phyloP scores from a whole-genome alignment of 2,888 invertebrate genomes.

The Prosopocoilus inquinatus region DNA sequence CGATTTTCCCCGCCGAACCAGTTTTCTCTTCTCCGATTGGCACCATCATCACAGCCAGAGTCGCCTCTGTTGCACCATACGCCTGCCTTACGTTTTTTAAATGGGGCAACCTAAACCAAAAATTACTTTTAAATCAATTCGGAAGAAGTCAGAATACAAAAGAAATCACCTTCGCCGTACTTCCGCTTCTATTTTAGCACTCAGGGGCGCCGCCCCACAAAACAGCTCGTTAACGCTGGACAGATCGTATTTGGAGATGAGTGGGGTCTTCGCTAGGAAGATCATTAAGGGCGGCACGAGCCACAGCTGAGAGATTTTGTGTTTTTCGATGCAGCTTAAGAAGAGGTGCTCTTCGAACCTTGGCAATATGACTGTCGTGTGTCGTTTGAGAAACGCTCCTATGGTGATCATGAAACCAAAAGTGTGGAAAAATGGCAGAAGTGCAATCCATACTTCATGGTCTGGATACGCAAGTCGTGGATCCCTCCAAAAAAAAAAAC shows the following conservation, averaged over 20 bases:
- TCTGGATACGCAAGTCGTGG: conserved; percentile 8
- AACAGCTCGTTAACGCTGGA: conserved; percentile 45
- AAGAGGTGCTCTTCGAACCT: conserved; percentile 69
- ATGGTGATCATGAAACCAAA: conserved; percentile 34
- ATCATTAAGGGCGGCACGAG: conserved; percentile 56
- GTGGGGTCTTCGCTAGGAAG: conserved; percentile 54
- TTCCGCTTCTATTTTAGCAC: conserved; percentile 9
- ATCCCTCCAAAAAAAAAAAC: conserved; percentile 15
- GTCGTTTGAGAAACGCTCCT: conserved; percentile 25
- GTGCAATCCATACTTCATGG: conserved; percentile 22
- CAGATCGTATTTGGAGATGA: conserved; percentile 50
- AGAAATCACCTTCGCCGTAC: conserved; percentile 8
- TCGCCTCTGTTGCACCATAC: conserved; percentile 76
- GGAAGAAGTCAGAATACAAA: neutral
- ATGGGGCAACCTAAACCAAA: conserved; percentile 49
- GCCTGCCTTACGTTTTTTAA: conserved; percentile 64
- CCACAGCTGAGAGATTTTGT: conserved; percentile 31
- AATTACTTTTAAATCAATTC: neutral
- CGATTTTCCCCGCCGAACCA: conserved; percentile 64
- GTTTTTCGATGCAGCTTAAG: conserved; percentile 63
- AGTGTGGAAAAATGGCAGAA: conserved; percentile 37
- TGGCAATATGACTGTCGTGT: conserved; percentile 40
- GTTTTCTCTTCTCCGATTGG: conserved; percentile 48
- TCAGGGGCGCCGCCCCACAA: conserved; percentile 52
- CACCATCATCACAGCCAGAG: conserved; percentile 55